Conservation (phyloP, 2,797 vertebrate species). For the Squalus acanthias region DNA sequence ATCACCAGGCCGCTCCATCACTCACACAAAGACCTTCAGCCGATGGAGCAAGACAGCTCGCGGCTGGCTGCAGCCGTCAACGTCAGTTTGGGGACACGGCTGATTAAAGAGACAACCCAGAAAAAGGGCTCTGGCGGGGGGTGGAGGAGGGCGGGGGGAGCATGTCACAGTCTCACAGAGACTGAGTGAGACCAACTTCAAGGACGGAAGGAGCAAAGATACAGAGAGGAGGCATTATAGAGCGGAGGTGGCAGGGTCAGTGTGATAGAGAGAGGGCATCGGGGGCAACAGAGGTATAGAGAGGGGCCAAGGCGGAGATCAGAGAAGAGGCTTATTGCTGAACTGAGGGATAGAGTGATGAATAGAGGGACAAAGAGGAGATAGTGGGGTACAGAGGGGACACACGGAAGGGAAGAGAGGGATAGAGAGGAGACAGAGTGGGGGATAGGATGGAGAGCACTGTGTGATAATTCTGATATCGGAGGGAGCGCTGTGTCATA, state of each 20-base stretch:
- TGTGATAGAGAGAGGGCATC: not conserved
- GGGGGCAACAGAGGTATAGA: not conserved
- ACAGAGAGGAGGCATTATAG: no score
- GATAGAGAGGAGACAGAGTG: no score
- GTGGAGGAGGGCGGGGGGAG: no score
- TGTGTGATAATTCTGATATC: no score
- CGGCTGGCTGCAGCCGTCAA: not conserved
- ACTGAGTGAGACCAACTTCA: not conserved
- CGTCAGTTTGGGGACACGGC: not conserved
- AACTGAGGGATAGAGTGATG: not conserved
- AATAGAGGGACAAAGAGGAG: no score
- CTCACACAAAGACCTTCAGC: not conserved
- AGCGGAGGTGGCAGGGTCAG: not conserved
- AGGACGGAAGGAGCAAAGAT: no score
- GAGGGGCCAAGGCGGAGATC: not conserved
- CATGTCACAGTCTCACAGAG: not conserved
- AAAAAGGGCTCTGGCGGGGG: not conserved
- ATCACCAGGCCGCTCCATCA: not conserved
- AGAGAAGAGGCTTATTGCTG: not conserved
- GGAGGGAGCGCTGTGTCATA: no score
- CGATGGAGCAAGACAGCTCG: not conserved
- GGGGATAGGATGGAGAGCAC: no score
- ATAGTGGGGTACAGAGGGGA: no score
- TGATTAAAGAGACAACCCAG: not conserved
- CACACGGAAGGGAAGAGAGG: no score